Evolutionary conservation across 2,797 vertebrate species (phyloP).

Genomic region (Psittacula echo): DNA sequence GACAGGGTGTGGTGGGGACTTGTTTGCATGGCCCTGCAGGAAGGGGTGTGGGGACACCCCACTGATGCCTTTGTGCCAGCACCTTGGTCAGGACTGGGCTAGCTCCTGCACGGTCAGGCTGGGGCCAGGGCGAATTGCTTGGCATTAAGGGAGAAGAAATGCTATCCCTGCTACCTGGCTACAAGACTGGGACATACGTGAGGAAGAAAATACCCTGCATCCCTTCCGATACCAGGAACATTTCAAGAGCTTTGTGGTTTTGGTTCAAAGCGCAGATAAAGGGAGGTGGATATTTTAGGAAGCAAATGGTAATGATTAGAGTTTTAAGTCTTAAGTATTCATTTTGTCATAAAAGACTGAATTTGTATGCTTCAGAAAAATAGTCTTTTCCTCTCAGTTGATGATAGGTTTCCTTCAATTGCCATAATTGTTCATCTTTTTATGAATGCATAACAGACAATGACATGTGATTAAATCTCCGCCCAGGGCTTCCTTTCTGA

Average conservation of each 20-base stretch:
- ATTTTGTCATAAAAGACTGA: conserved; percentile 75
- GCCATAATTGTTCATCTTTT: conserved; percentile 69
- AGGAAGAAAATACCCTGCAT: neutral
- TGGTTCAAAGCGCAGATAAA: conserved; percentile 58
- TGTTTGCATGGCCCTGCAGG: neutral
- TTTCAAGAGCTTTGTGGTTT: conserved; percentile 43
- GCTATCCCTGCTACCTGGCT: neutral
- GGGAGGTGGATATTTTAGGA: conserved; percentile 72
- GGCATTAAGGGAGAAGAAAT: neutral
- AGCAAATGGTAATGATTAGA: conserved; percentile 77
- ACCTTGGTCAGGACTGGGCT: neutral
- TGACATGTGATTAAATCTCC: conserved; percentile 63
- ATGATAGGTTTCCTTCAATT: conserved; percentile 75
- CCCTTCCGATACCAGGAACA: neutral
- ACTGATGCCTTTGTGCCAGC: neutral
- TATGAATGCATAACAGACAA: conserved; percentile 62
- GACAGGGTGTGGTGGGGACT: neutral
- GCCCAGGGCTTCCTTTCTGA: conserved; percentile 56
- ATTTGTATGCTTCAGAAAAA: conserved; percentile 70
- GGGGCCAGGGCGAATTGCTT: neutral
- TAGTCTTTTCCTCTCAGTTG: conserved; percentile 73
- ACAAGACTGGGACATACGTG: neutral
- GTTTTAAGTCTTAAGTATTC: conserved; percentile 68
- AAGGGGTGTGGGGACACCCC: neutral
- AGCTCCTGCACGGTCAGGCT: accelerated